A percentile compares a stretch with the other conserved stretches of the same genome.
These are phyloP conservation scores for Heteromormyrus szaboi DNA, from an alignment of 2,797 vertebrate genomes.

Conservation along the genomic window DNA sequence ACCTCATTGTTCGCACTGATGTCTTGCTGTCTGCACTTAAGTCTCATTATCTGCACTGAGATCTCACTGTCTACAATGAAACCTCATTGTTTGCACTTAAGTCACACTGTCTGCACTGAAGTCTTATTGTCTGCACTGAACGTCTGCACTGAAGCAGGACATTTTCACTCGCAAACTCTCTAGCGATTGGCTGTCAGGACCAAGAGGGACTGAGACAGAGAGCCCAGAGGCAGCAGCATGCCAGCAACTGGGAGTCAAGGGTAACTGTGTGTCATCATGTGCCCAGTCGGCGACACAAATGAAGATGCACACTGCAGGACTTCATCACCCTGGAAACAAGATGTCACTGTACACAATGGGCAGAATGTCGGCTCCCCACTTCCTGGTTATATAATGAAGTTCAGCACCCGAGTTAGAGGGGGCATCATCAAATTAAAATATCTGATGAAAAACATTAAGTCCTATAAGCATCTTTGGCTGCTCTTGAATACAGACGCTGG, in stretches of 20 bases:
- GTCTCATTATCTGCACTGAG: not conserved
- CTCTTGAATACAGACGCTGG: conserved; percentile 17
- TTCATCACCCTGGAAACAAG: conserved; percentile 53
- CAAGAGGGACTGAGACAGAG: not conserved
- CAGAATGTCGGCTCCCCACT: conserved; percentile 60
- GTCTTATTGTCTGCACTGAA: not conserved
- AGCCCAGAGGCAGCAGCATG: conserved; percentile 42
- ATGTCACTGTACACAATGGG: conserved; percentile 65
- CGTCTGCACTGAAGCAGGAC: not conserved
- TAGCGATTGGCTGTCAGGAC: not conserved
- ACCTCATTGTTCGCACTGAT: not conserved
- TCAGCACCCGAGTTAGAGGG: conserved; percentile 36
- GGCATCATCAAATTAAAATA: conserved; percentile 34
- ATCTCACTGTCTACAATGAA: not conserved
- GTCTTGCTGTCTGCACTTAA: not conserved
- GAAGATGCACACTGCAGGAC: conserved; percentile 58
- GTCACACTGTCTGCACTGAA: not conserved
- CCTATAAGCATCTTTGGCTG: conserved; percentile 27
- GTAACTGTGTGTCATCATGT: conserved; percentile 38
- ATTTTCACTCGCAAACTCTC: not conserved
- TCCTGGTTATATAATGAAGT: conserved; percentile 58
- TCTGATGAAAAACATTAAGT: conserved; percentile 30
- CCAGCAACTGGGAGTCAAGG: not conserved
- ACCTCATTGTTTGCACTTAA: not conserved
- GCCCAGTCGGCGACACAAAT: conserved; percentile 55